phyloP scores from a whole-genome alignment of 2,797 vertebrate genomes.

The Coluber constrictor region DNA sequence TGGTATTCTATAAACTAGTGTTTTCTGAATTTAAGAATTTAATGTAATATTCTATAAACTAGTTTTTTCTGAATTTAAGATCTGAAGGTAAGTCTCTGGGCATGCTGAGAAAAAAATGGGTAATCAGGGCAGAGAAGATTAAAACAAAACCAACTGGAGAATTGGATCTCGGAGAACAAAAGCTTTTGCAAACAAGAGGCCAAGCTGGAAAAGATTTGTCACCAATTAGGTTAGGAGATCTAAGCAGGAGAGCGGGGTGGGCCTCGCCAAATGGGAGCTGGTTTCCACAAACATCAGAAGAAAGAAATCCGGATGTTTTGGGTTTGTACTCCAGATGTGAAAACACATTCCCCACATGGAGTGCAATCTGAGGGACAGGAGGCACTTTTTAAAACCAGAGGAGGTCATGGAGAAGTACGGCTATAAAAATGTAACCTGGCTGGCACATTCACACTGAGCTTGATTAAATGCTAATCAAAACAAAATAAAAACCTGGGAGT shows the following conservation, averaged over 20 bases:
- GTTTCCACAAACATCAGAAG: slow-evolving; percentile 27
- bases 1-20: neutral
- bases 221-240: slow-evolving; percentile 30
- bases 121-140: neutral
- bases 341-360: slow-evolving; percentile 25
- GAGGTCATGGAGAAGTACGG: neutral
- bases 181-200: slow-evolving; percentile 10
- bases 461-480: neutral
- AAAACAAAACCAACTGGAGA: slow-evolving; percentile 25
- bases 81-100: neutral
- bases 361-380: neutral
- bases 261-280: slow-evolving; percentile 20
- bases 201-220: slow-evolving; percentile 31
- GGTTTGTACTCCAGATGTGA: slow-evolving; percentile 34
- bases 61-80: neutral
- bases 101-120: slow-evolving; percentile 15
- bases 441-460: neutral
- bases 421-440: neutral
- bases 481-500: neutral
- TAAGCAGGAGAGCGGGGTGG: neutral
- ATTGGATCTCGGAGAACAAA: slow-evolving; percentile 19
- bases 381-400: neutral
- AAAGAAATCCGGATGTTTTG: slow-evolving; percentile 16
- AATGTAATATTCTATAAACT: neutral
- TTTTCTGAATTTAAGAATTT: neutral